These are phyloP conservation scores for Deladenus siricidicola DNA, from an alignment of 2,888 invertebrate species.

Conservation along the genomic window DNA sequence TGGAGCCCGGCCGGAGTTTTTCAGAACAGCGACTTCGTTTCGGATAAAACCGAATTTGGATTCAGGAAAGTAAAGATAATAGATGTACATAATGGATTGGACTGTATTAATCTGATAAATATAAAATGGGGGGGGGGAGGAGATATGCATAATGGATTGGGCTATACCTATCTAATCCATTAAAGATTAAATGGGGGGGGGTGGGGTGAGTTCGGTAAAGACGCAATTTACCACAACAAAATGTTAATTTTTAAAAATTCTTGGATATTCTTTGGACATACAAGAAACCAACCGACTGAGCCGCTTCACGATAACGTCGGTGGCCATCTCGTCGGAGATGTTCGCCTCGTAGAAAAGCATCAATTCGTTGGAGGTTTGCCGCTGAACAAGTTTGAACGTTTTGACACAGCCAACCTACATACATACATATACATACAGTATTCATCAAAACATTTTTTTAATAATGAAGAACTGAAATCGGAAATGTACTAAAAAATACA, in stretches of 20 bases:
- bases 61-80: too few relatives aligned
- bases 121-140: too few relatives aligned
- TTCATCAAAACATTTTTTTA: neutral
- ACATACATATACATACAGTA: too few relatives aligned
- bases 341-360: slow-evolving; percentile 6
- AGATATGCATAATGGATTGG: too few relatives aligned
- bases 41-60: too few relatives aligned
- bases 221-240: too few relatives aligned
- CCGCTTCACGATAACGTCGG: slow-evolving; percentile 9
- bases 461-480: neutral
- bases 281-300: neutral
- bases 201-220: too few relatives aligned
- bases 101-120: too few relatives aligned
- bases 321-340: slow-evolving; percentile 10
- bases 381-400: slow-evolving; percentile 12
- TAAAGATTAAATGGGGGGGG: too few relatives aligned
- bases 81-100: too few relatives aligned
- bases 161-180: too few relatives aligned
- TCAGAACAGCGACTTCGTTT: neutral
- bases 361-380: neutral
- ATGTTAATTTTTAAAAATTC: neutral
- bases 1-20: neutral
- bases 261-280: neutral
- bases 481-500: too few relatives aligned
- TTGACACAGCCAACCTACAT: slow-evolving; percentile 1